A percentile compares a stretch with the other conserved stretches of the same genome.
Evolutionary conservation across 2,888 invertebrate genomes (phyloP).

Genomic region (Lacanobia oleracea): DNA sequence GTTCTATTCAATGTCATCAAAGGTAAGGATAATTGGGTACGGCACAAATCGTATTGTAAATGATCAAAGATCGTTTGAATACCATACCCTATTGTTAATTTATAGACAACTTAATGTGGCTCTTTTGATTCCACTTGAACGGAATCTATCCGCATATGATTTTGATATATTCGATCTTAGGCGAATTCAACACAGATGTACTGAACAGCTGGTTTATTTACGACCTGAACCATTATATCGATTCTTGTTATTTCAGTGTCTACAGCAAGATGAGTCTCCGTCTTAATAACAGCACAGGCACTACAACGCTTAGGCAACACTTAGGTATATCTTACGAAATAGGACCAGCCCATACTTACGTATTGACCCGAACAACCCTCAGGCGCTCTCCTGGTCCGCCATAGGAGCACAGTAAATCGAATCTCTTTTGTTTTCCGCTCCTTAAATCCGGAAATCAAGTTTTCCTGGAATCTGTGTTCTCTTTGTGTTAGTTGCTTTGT

Average conservation of each 20-base stretch:
- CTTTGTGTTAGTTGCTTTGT: conserved; percentile 51
- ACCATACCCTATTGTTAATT: no score
- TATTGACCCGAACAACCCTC: neutral
- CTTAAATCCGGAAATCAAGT: conserved; percentile 60
- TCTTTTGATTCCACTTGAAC: no score
- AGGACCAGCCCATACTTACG: neutral
- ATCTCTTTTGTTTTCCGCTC: conserved; percentile 41
- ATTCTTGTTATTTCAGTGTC: neutral
- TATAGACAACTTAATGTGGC: no score
- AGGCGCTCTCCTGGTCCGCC: neutral
- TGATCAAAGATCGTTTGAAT: no score
- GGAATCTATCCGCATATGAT: no score
- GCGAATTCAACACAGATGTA: no score
- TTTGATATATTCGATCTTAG: no score
- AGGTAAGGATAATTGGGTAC: neutral
- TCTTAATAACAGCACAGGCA: neutral
- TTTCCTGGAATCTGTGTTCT: conserved; percentile 47
- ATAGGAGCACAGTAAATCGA: neutral
- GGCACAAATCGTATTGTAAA: no score
- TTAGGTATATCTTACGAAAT: neutral
- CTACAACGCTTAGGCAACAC: neutral
- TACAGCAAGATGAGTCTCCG: neutral
- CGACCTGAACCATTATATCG: neutral
- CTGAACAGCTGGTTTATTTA: neutral
- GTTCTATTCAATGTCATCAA: neutral